Percentiles rank a stretch among this genome's conserved stretches.
Evolutionary conservation across 1,140 invertebrate species (phyloP).

Genomic region (Araneus ventricosus): DNA sequence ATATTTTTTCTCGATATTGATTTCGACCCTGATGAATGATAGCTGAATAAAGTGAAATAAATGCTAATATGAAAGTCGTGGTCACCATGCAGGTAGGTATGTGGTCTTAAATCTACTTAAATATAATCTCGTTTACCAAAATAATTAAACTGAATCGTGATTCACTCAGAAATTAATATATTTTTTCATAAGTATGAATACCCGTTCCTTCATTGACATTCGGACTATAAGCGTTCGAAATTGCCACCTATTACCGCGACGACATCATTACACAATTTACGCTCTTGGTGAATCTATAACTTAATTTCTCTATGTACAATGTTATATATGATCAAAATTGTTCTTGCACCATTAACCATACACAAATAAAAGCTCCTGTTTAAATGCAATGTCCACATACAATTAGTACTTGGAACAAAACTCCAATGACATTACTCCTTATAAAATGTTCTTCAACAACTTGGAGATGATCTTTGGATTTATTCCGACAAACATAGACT

Average conservation of each 20-base stretch:
- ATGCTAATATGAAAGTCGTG: neutral
- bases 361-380: constrained; percentile 18
- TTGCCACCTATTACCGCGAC: neutral
- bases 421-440: neutral
- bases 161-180: neutral
- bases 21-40: neutral
- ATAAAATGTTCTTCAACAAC: neutral
- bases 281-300: neutral
- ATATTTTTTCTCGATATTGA: neutral
- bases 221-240: neutral
- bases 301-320: neutral
- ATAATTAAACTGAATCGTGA: neutral
- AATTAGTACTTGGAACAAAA: neutral
- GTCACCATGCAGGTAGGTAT: too few species aligned
- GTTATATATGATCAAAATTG: neutral
- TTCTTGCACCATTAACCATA: neutral
- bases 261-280: neutral
- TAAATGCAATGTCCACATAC: neutral
- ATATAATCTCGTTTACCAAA: neutral
- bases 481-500: neutral
- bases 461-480: neutral
- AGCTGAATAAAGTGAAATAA: neutral
- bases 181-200: neutral
- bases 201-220: neutral
- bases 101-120: too few species aligned